Conservation (phyloP, 1,140 invertebrate species). For the Tenebrio molitor region DNA sequence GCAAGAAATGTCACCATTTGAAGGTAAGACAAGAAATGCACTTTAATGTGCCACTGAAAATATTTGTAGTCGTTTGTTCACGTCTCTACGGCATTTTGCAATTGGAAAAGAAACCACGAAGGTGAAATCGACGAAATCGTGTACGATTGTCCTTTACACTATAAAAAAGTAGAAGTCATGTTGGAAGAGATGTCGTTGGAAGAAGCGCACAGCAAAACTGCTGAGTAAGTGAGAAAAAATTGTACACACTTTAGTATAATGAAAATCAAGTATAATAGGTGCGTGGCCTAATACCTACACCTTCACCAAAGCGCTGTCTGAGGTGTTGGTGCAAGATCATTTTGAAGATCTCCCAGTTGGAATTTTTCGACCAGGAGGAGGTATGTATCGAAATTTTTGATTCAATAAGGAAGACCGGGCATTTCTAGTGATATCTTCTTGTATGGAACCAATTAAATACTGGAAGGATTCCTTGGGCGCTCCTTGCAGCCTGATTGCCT, state of each 20-base stretch:
- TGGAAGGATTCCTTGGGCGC: constrained; percentile 94
- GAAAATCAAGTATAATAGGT: neutral
- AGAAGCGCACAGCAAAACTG: neutral
- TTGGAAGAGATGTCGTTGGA: neutral
- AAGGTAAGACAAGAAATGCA: constrained; percentile 77
- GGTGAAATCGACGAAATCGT: constrained; percentile 74
- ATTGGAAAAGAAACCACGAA: constrained; percentile 72
- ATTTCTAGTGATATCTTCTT: constrained; percentile 81
- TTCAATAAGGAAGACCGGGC: constrained; percentile 48
- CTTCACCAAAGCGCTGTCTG: constrained; percentile 84
- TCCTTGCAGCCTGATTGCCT: constrained; percentile 74
- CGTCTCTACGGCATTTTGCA: constrained; percentile 80
- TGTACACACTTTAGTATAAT: constrained; percentile 55
- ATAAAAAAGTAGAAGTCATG: neutral
- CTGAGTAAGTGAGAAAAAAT: neutral
- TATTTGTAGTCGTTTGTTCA: constrained; percentile 74
- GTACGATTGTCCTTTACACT: constrained; percentile 75
- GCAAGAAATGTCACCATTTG: constrained; percentile 74
- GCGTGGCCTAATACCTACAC: constrained; percentile 85
- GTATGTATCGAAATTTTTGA: neutral
- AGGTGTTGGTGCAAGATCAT: constrained; percentile 77
- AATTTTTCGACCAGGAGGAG: constrained; percentile 78
- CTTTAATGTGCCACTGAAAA: no score
- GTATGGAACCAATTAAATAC: constrained; percentile 77
- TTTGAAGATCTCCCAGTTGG: constrained; percentile 77